A percentile compares a stretch with the other conserved stretches of the same genome.
These are phyloP conservation scores for Chelmon rostratus DNA, from an alignment of 2,797 vertebrate species.

Conservation along the genomic window DNA sequence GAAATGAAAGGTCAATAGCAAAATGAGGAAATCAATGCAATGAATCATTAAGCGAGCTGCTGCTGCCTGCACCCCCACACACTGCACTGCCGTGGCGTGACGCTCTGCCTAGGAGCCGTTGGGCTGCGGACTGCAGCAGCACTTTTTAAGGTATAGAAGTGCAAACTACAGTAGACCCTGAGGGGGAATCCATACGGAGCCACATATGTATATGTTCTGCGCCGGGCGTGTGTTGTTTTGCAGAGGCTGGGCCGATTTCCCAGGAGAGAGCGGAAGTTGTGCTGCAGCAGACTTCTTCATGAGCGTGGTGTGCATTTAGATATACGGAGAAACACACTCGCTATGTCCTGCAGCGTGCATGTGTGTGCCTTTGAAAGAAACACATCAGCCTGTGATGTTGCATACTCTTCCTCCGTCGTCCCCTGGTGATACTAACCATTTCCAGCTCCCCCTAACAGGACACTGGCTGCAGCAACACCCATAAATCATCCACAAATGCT, in stretches of 20 bases:
- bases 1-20: slow-evolving; percentile 58
- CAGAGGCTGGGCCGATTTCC: slow-evolving; percentile 25
- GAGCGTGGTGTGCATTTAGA: neutral
- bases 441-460: neutral
- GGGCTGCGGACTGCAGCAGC: slow-evolving; percentile 33
- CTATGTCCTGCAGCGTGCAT: neutral
- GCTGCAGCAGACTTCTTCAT: slow-evolving; percentile 25
- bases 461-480: neutral
- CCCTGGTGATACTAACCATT: neutral
- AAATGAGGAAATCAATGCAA: slow-evolving; percentile 71
- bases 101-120: slow-evolving; percentile 21
- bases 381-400: neutral
- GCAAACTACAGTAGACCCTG: neutral
- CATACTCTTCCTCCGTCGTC: neutral
- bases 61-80: slow-evolving; percentile 8
- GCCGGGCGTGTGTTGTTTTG: slow-evolving; percentile 8
- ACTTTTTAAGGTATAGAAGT: neutral
- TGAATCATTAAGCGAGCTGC: slow-evolving; percentile 59
- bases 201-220: neutral
- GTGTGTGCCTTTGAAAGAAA: slow-evolving; percentile 10
- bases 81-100: slow-evolving; percentile 33
- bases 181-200: neutral
- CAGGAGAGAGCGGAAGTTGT: neutral
- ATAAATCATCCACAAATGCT: slow-evolving; percentile 16
- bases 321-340: neutral